Percentiles rank a stretch among this genome's conserved stretches.
Conservation (phyloP, 2,888 invertebrate genomes). For the Xanthostigma xanthostigma region DNA sequence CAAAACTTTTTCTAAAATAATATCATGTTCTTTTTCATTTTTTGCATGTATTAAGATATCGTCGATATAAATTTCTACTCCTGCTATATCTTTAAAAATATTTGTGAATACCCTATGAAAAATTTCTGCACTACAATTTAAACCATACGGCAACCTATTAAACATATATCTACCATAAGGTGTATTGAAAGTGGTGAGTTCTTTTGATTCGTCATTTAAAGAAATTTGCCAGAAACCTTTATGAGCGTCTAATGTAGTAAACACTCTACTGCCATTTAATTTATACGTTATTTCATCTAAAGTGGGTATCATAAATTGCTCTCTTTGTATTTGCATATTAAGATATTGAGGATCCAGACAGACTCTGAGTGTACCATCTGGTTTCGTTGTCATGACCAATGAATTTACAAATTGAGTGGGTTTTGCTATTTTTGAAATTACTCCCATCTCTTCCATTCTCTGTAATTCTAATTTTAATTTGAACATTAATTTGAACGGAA, state of each 20-base stretch:
- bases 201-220: not conserved
- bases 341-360: not conserved
- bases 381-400: not conserved
- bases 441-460: not conserved
- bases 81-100: constrained; percentile 7
- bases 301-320: not conserved
- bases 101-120: constrained; percentile 8
- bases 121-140: constrained; percentile 4
- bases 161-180: constrained; percentile 5
- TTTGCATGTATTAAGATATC: constrained; percentile 11
- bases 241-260: not conserved
- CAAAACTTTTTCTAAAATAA: constrained; percentile 11
- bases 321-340: not conserved
- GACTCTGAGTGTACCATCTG: not conserved
- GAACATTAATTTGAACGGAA: not conserved
- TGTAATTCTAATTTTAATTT: not conserved
- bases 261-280: not conserved
- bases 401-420: not conserved
- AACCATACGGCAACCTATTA: constrained; percentile 7
- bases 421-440: not conserved
- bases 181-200: not conserved
- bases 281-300: not conserved
- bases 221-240: not conserved
- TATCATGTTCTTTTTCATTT: constrained; percentile 9
- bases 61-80: constrained; percentile 12